phyloP scores from a whole-genome alignment of 1,140 invertebrate genomes.

The Cephus cinctus region DNA sequence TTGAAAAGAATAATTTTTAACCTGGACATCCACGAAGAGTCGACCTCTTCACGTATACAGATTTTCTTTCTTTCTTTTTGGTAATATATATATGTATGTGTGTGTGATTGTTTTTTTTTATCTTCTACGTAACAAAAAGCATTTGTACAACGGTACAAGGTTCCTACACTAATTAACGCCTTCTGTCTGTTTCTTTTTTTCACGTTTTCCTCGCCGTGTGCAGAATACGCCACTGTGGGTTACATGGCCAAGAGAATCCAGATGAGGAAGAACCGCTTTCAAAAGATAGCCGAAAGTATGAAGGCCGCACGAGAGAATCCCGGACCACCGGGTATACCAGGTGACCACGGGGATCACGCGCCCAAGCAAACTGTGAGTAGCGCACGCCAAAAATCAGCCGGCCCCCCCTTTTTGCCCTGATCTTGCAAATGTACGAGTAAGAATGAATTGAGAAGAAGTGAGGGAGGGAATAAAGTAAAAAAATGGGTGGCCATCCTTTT shows the following conservation, averaged over 20 bases:
- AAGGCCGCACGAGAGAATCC: slow-evolving; percentile 73
- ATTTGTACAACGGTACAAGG: background rate
- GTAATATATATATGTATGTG: too few species aligned
- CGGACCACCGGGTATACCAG: slow-evolving; percentile 58
- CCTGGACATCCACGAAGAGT: too few species aligned
- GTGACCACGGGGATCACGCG: slow-evolving; percentile 66
- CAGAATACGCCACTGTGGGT: slow-evolving; percentile 92
- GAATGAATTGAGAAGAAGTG: too few species aligned
- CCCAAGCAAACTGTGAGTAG: slow-evolving; percentile 76
- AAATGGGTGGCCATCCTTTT: too few species aligned
- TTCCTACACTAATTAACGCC: too few species aligned
- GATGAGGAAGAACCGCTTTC: slow-evolving; percentile 90
- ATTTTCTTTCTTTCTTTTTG: background rate
- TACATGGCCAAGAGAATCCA: slow-evolving; percentile 95
- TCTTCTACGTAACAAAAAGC: too few species aligned
- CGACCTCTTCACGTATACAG: too few species aligned
- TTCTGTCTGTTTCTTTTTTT: slow-evolving; percentile 1
- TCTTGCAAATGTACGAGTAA: too few species aligned
- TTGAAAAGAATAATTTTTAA: too few species aligned
- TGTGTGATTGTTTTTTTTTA: background rate
- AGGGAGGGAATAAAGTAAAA: too few species aligned
- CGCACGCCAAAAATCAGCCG: slow-evolving; percentile 47
- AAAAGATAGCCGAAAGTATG: slow-evolving; percentile 89
- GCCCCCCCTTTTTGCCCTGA: too few species aligned
- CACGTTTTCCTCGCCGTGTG: slow-evolving; percentile 30